Conservation (phyloP, 2,797 vertebrate species). For the Malurus leucopterus region DNA sequence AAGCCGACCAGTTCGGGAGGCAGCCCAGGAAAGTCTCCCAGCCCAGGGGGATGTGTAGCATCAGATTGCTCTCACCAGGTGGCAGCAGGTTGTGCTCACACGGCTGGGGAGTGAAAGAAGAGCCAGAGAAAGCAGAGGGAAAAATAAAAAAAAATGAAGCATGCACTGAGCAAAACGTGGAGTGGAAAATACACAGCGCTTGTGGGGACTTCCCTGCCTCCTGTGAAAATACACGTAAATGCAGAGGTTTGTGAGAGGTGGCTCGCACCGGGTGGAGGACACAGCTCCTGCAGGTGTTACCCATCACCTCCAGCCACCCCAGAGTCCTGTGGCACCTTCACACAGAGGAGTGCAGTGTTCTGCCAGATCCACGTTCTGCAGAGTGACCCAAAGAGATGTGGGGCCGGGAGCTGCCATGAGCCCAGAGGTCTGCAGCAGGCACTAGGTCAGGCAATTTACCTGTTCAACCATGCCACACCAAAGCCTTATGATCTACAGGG, state of each 20-base stretch:
- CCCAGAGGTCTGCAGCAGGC: neutral
- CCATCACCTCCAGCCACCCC: neutral
- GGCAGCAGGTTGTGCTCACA: neutral
- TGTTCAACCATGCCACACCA: too few relatives aligned
- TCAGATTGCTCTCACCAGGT: neutral
- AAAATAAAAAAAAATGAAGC: neutral
- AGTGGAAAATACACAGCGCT: neutral
- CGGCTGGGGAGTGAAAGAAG: neutral
- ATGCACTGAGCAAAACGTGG: neutral
- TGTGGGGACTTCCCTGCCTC: neutral
- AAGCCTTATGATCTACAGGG: accelerated
- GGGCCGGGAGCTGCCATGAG: accelerated
- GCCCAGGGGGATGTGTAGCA: neutral
- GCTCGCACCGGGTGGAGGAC: neutral
- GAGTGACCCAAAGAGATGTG: accelerated
- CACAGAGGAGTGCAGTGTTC: accelerated
- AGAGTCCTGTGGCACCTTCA: neutral
- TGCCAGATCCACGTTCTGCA: accelerated
- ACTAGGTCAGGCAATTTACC: accelerated
- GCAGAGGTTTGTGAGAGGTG: accelerated
- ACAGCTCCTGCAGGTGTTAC: accelerated
- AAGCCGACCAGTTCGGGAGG: accelerated
- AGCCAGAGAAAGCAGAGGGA: neutral
- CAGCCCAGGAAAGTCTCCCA: neutral
- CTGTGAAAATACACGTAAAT: neutral